phyloP scores from a whole-genome alignment of 1,140 invertebrate genomes.

The Meteorus sp. region DNA sequence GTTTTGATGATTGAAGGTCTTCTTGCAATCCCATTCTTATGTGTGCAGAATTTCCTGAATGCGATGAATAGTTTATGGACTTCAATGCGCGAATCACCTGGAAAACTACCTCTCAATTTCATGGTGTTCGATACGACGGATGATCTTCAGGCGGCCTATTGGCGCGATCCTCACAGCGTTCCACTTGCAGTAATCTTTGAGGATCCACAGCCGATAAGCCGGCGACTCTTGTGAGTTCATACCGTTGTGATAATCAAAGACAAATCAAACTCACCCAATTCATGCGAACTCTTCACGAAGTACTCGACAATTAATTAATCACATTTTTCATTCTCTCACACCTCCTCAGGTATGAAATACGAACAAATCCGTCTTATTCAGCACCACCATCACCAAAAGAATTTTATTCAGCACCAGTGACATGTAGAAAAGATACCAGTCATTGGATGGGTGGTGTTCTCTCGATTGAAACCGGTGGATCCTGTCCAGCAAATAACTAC shows the following conservation, averaged over 20 bases:
- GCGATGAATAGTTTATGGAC: constrained; percentile 65
- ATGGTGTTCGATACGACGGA: constrained; percentile 67
- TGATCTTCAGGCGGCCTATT: constrained; percentile 71
- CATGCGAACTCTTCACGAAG: neutral
- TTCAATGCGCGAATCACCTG: constrained; percentile 57
- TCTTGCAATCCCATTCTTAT: constrained; percentile 20
- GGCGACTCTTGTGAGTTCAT: constrained; percentile 62
- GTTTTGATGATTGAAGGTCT: neutral
- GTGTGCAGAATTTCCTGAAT: constrained; percentile 65
- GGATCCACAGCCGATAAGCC: constrained; percentile 59
- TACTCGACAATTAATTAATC: constrained; percentile 11
- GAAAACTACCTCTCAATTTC: constrained; percentile 66
- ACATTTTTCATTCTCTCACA: constrained; percentile 25
- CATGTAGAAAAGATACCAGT: constrained; percentile 66
- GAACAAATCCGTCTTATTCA: constrained; percentile 68
- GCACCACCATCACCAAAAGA: constrained; percentile 67
- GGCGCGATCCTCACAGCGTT: constrained; percentile 66
- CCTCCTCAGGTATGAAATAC: constrained; percentile 72
- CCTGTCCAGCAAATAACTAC: constrained; percentile 75
- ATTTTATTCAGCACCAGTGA: constrained; percentile 66
- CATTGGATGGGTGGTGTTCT: constrained; percentile 66
- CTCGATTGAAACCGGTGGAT: constrained; percentile 68
- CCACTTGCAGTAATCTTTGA: constrained; percentile 72
- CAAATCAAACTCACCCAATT: neutral
- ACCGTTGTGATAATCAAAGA: constrained; percentile 1